These are phyloP conservation scores for Drosophila testacea DNA, from an alignment of 2,888 invertebrate genomes.

Conservation along the genomic window DNA sequence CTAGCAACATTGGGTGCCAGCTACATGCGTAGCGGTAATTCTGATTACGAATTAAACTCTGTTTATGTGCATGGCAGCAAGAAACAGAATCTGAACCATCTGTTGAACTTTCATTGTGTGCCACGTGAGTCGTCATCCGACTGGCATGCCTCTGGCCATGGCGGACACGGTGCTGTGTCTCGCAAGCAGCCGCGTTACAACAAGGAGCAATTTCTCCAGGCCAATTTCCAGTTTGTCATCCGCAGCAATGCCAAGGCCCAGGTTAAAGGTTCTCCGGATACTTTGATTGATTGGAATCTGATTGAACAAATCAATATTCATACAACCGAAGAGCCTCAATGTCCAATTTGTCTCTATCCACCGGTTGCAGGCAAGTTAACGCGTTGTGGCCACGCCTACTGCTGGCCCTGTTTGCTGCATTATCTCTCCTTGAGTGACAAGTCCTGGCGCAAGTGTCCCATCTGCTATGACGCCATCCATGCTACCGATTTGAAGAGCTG, in stretches of 20 bases:
- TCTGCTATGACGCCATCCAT: constrained; percentile 94
- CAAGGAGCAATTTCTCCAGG: constrained; percentile 97
- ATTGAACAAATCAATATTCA: constrained; percentile 95
- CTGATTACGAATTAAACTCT: constrained; percentile 90
- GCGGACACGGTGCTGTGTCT: constrained; percentile 32
- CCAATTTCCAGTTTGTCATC: constrained; percentile 98
- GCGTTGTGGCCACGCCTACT: constrained; percentile 97
- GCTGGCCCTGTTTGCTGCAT: constrained; percentile 97
- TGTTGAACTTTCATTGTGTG: constrained; percentile 95
- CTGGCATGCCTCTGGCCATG: constrained; percentile 64
- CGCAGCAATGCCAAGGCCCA: constrained; percentile 91
- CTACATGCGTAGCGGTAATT: constrained; percentile 67
- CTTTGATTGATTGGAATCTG: constrained; percentile 95
- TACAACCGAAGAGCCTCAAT: constrained; percentile 89
- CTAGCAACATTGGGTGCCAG: constrained; percentile 67
- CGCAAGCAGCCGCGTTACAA: constrained; percentile 89
- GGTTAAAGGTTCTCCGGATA: constrained; percentile 92
- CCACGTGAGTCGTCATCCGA: constrained; percentile 86
- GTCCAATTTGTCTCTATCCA: constrained; percentile 96
- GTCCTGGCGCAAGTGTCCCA: constrained; percentile 94
- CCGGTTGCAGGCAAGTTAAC: constrained; percentile 96
- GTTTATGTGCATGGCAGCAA: constrained; percentile 93
- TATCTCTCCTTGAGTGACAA: constrained; percentile 95
- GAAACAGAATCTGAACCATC: constrained; percentile 96
- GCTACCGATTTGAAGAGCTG: constrained; percentile 94